These are phyloP conservation scores for Forbesichthys papilliferus DNA, from an alignment of 2,113 vertebrate genomes.

Conservation along the genomic window DNA sequence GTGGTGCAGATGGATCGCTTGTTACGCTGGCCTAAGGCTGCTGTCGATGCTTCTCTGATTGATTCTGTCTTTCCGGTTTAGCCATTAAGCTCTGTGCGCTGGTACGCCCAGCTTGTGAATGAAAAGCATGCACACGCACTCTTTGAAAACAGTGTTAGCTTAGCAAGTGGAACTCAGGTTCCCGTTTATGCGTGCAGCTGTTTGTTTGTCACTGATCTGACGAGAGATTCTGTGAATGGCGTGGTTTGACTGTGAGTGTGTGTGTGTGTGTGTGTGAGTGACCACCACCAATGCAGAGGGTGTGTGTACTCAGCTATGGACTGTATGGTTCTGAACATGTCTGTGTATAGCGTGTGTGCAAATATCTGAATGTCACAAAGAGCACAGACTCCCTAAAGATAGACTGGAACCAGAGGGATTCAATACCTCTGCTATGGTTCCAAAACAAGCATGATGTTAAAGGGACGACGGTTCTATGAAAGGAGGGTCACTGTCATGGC, in stretches of 20 bases:
- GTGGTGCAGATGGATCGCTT: conserved; percentile 38
- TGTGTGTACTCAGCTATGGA: neutral
- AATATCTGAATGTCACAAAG: conserved; percentile 3
- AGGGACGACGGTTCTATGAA: conserved; percentile 28
- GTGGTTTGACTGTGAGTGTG: neutral
- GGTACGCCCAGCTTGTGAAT: conserved; percentile 32
- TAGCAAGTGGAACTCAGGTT: conserved; percentile 20
- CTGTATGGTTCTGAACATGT: conserved; percentile 5
- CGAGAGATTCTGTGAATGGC: conserved; percentile 16
- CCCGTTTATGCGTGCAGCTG: conserved; percentile 23
- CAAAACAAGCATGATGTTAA: conserved; percentile 45
- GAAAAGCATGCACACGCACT: conserved; percentile 22
- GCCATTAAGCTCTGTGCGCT: conserved; percentile 42
- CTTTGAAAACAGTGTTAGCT: conserved; percentile 15
- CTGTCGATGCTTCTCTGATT: conserved; percentile 58
- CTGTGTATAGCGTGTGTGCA: neutral
- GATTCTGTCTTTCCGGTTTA: conserved; percentile 64
- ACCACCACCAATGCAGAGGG: neutral
- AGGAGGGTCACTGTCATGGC: conserved; percentile 16
- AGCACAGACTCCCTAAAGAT: conserved; percentile 31
- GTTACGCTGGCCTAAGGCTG: conserved; percentile 43
- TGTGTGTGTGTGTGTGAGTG: conserved; percentile 6
- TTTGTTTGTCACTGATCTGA: conserved; percentile 24
- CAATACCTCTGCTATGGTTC: conserved; percentile 16
- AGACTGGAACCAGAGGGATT: conserved; percentile 16